These are phyloP conservation scores for Lycaena phlaeas DNA, from an alignment of 2,888 invertebrate genomes.

Conservation along the genomic window DNA sequence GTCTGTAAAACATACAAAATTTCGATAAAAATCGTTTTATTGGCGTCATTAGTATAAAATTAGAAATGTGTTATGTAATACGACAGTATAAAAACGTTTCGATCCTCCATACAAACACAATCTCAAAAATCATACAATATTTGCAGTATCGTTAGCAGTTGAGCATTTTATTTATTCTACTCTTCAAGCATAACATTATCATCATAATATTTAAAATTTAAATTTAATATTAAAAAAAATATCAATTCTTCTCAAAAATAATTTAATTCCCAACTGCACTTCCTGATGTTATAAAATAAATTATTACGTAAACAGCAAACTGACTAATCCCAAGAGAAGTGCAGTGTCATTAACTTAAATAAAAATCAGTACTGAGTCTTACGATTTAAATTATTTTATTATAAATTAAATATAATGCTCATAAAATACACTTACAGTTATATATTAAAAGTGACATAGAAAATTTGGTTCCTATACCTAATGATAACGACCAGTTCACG, in stretches of 20 bases:
- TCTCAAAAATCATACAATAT: conserved; percentile 20
- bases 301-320: neutral
- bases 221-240: conserved; percentile 8
- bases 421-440: conserved; percentile 61
- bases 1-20: conserved; percentile 70
- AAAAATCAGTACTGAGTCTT: conserved; percentile 60
- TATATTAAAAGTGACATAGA: conserved; percentile 67
- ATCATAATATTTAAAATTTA: too few species aligned
- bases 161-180: conserved; percentile 49
- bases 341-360: conserved; percentile 47
- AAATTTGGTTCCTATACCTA: conserved; percentile 66
- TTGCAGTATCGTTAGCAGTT: conserved; percentile 36
- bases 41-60: conserved; percentile 62
- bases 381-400: conserved; percentile 50
- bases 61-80: conserved; percentile 46
- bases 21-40: conserved; percentile 49
- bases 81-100: conserved; percentile 51
- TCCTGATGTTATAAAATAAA: too few species aligned
- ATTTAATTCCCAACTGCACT: too few species aligned
- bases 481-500: conserved; percentile 50
- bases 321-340: conserved; percentile 25
- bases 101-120: conserved; percentile 27
- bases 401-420: conserved; percentile 68
- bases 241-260: conserved; percentile 13
- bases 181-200: conserved; percentile 13